These are phyloP conservation scores for Osmerus mordax DNA, from an alignment of 2,113 vertebrate genomes.

Conservation along the genomic window DNA sequence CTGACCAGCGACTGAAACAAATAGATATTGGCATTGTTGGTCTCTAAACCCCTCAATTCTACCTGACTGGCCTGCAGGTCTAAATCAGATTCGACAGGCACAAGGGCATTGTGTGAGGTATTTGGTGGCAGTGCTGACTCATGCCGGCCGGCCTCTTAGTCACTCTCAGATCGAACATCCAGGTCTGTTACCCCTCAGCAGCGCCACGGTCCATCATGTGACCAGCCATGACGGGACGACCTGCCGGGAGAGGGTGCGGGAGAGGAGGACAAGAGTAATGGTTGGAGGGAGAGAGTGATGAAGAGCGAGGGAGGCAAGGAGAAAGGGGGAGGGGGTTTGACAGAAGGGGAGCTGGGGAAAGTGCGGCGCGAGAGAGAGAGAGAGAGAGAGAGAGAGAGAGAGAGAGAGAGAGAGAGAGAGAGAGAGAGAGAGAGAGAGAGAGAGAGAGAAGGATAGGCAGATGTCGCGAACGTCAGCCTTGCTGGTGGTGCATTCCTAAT, in stretches of 20 bases:
- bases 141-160: neutral
- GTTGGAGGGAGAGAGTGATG: constrained; percentile 12
- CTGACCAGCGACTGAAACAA: no score
- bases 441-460: neutral
- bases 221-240: neutral
- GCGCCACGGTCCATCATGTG: neutral
- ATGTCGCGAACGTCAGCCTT: no score
- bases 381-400: neutral
- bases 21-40: no score
- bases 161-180: neutral
- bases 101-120: neutral
- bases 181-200: neutral
- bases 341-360: neutral
- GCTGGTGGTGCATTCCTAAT: no score
- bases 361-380: neutral
- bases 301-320: neutral
- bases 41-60: no score
- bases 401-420: neutral
- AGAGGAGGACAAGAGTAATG: neutral
- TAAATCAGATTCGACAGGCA: neutral
- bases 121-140: neutral
- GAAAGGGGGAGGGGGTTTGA: neutral
- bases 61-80: no score
- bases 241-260: neutral
- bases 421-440: no score